phyloP scores from a whole-genome alignment of 2,888 invertebrate species.

The Euzophera pinguis region DNA sequence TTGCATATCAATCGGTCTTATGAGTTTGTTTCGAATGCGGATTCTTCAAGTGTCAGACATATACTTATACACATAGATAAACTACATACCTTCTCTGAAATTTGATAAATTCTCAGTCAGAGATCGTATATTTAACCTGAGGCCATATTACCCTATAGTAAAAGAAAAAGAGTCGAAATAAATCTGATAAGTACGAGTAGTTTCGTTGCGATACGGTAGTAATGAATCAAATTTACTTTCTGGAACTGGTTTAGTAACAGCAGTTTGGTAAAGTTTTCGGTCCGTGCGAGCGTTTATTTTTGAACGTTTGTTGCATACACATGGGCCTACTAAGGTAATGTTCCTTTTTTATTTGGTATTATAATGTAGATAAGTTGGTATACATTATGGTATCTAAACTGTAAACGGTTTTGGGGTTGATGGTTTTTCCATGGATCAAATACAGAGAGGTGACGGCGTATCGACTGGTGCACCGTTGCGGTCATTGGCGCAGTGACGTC shows the following conservation, averaged over 20 bases:
- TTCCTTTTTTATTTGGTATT: neutral
- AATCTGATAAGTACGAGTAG: conserved; percentile 12
- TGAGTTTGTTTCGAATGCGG: no score
- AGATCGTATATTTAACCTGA: neutral
- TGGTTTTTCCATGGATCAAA: no score
- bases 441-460: no score
- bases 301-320: conserved; percentile 3
- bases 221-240: conserved; percentile 14
- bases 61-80: no score
- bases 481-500: no score
- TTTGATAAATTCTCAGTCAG: neutral
- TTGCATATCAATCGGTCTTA: no score
- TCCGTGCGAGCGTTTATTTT: neutral
- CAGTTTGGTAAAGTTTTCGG: conserved; percentile 8
- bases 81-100: no score
- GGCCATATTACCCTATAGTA: neutral
- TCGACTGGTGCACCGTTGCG: no score
- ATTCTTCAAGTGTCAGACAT: no score
- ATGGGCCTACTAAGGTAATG: neutral
- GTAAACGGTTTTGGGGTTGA: no score
- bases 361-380: no score
- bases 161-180: conserved; percentile 8
- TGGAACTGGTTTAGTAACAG: conserved; percentile 11
- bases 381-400: no score
- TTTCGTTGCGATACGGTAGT: conserved; percentile 8